Percentiles rank a stretch among this genome's conserved stretches.
These are phyloP conservation scores for Galbula dea DNA, from an alignment of 2,113 vertebrate genomes.

Conservation along the genomic window DNA sequence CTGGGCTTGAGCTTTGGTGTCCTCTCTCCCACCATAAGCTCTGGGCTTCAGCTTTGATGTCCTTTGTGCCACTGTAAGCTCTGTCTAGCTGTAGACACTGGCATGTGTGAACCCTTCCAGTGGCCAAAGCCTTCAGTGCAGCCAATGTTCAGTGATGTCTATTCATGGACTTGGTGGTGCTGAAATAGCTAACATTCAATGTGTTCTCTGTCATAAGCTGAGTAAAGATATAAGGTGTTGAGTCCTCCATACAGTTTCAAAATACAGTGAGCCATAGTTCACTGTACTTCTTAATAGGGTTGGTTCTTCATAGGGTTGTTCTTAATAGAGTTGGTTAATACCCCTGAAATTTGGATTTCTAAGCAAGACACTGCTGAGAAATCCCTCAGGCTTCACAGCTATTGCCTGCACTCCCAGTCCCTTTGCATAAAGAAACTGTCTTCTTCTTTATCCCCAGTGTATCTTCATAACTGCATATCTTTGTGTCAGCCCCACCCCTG, in stretches of 20 bases:
- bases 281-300: neutral
- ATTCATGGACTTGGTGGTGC: neutral
- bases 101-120: neutral
- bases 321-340: neutral
- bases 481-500: neutral
- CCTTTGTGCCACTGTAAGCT: neutral
- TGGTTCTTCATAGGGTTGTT: neutral
- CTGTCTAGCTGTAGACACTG: rapidly evolving
- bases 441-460: rapidly evolving
- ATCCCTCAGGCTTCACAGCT: neutral
- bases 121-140: neutral
- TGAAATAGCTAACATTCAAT: neutral
- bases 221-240: neutral
- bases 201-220: neutral
- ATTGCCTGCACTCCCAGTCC: neutral
- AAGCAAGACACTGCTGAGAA: neutral
- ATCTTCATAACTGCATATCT: neutral
- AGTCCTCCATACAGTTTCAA: neutral
- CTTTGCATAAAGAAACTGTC: neutral
- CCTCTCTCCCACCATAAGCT: neutral
- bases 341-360: neutral
- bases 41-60: neutral
- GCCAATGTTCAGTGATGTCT: neutral
- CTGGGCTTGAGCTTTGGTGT: neutral
- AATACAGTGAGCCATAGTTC: neutral